These are phyloP conservation scores for Acronicta psi DNA, from an alignment of 2,888 invertebrate genomes.

Conservation along the genomic window DNA sequence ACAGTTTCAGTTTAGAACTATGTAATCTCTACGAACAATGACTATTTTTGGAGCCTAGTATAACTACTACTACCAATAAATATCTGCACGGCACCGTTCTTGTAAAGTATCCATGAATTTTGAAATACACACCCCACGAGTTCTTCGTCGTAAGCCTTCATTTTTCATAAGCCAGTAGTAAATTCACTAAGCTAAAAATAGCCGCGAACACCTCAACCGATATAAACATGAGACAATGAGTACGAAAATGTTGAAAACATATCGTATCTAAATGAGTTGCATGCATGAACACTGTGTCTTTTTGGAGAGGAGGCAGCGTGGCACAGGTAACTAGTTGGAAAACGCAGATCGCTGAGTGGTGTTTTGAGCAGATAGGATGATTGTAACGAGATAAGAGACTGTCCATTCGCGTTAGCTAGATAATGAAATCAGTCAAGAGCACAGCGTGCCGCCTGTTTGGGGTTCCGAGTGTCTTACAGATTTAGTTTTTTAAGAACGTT, in stretches of 20 bases:
- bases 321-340: slow-evolving; percentile 44
- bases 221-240: slow-evolving; percentile 25
- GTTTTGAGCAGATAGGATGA: slow-evolving; percentile 57
- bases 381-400: slow-evolving; percentile 58
- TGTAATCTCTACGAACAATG: not conserved
- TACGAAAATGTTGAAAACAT: slow-evolving; percentile 29
- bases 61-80: not conserved
- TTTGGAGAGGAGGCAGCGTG: slow-evolving; percentile 2
- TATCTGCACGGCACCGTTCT: too few species aligned
- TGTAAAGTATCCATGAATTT: not conserved
- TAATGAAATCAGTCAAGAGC: slow-evolving; percentile 53
- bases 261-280: slow-evolving; percentile 20
- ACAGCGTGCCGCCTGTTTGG: not conserved
- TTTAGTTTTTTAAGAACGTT: not conserved
- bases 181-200: slow-evolving; percentile 13
- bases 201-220: slow-evolving; percentile 4
- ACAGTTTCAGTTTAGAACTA: not conserved
- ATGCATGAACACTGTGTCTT: slow-evolving; percentile 34
- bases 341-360: slow-evolving; percentile 28
- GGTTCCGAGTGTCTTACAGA: not conserved
- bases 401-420: slow-evolving; percentile 45
- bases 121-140: slow-evolving; percentile 48
- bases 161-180: slow-evolving; percentile 14
- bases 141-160: slow-evolving; percentile 51
- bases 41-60: too few species aligned